A percentile compares a stretch with the other conserved stretches of the same genome.
These are phyloP conservation scores for Uropsilus gracilis DNA, from an alignment of 2,113 vertebrate genomes.

Conservation along the genomic window DNA sequence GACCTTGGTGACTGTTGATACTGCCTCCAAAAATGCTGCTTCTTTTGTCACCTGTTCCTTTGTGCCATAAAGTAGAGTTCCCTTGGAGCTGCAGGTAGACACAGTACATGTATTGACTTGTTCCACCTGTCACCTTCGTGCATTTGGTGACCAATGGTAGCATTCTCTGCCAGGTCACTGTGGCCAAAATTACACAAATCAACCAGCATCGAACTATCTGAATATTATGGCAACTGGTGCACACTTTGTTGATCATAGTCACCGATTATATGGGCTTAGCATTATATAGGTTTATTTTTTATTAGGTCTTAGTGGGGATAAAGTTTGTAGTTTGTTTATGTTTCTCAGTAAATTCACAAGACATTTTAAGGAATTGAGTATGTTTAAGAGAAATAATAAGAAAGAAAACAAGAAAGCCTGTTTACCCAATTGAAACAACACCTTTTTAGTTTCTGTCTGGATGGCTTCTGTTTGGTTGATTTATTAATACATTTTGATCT, in stretches of 20 bases:
- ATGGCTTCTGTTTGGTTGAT: conserved; percentile 68
- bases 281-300: background rate
- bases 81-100: background rate
- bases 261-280: background rate
- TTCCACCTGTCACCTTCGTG: background rate
- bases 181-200: background rate
- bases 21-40: background rate
- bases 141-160: background rate
- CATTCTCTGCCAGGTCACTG: background rate
- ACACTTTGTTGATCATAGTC: background rate
- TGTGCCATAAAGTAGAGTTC: background rate
- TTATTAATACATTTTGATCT: conserved; percentile 72
- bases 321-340: background rate
- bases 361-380: background rate
- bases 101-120: background rate
- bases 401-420: background rate
- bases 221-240: background rate
- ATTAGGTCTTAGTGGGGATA: background rate
- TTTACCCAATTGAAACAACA: conserved; percentile 68
- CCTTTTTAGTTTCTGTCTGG: conserved; percentile 62
- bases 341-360: background rate
- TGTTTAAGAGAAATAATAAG: conserved; percentile 10
- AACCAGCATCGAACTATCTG: background rate
- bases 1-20: background rate
- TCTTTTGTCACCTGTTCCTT: background rate